These are phyloP conservation scores for Salpingus planirostris DNA, from an alignment of 2,888 invertebrate species.

Conservation along the genomic window DNA sequence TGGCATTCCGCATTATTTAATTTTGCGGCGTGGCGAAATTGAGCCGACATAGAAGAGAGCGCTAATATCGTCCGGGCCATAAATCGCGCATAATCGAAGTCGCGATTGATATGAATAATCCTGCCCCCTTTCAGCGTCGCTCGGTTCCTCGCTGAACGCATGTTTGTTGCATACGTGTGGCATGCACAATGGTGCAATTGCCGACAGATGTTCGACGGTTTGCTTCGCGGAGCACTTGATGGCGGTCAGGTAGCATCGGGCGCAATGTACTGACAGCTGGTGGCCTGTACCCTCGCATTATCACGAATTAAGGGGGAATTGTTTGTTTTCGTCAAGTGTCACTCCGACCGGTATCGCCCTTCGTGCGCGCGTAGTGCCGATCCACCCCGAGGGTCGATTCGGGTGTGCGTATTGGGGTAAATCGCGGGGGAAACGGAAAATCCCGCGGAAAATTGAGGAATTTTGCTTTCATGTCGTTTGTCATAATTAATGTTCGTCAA, in stretches of 20 bases:
- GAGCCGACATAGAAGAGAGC: too few species aligned
- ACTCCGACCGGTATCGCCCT: too few species aligned
- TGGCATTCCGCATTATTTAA: constrained; percentile 27
- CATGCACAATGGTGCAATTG: constrained; percentile 9
- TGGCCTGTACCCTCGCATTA: constrained; percentile 9
- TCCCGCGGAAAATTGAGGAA: too few species aligned
- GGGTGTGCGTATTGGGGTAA: too few species aligned
- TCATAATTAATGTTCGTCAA: too few species aligned
- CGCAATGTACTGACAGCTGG: constrained; percentile 17
- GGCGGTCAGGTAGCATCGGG: constrained; percentile 21
- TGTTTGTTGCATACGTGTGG: too few species aligned
- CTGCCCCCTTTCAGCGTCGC: background rate
- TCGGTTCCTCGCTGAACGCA: too few species aligned
- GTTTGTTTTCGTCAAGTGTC: constrained; percentile 17
- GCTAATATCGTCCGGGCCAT: constrained; percentile 26
- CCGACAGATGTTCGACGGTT: constrained; percentile 22
- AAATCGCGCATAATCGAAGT: constrained; percentile 26
- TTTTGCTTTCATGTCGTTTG: too few species aligned
- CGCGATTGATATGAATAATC: constrained; percentile 11
- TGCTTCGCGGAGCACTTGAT: constrained; percentile 21
- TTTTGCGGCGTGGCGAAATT: constrained; percentile 28
- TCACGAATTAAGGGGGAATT: constrained; percentile 11
- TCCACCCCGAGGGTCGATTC: too few species aligned
- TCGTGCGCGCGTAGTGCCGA: too few species aligned
- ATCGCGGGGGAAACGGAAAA: too few species aligned